A percentile compares a stretch with the other conserved stretches of the same genome.
Conservation (phyloP, 2,797 vertebrate genomes). For the Syngnathus acus region DNA sequence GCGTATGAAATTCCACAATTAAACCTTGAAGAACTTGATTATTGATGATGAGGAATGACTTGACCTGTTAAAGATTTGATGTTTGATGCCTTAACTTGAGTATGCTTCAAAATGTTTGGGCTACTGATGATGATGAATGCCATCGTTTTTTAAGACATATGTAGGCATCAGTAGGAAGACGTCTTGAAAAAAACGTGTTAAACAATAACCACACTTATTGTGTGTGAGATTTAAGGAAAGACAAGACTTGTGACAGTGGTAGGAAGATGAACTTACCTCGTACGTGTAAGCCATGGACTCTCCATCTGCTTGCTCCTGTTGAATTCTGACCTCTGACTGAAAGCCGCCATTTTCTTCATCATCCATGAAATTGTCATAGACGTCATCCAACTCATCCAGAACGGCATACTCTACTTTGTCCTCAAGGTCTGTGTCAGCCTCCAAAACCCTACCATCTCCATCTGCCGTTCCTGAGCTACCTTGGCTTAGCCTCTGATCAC, state of each 20-base stretch:
- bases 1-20: background rate
- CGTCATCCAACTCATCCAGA: slow-evolving; percentile 95
- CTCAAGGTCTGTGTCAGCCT: slow-evolving; percentile 83
- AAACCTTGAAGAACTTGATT: background rate
- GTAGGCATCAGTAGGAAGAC: background rate
- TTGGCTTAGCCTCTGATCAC: slow-evolving; percentile 67
- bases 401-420: slow-evolving; percentile 98
- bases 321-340: slow-evolving; percentile 87
- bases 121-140: background rate
- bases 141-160: background rate
- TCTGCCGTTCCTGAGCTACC: slow-evolving; percentile 70
- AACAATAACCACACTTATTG: background rate
- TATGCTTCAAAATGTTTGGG: no score
- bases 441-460: slow-evolving; percentile 61
- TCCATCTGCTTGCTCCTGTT: slow-evolving; percentile 88
- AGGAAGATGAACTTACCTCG: slow-evolving; percentile 76
- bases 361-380: slow-evolving; percentile 94
- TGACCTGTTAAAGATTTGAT: background rate
- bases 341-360: slow-evolving; percentile 82
- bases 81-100: background rate
- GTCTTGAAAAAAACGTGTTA: background rate
- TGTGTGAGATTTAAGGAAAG: background rate
- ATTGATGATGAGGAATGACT: background rate
- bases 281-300: slow-evolving; percentile 79
- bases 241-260: background rate